Evolutionary conservation across 1,140 invertebrate species (phyloP).

Genomic region (Ganaspis sp.): DNA sequence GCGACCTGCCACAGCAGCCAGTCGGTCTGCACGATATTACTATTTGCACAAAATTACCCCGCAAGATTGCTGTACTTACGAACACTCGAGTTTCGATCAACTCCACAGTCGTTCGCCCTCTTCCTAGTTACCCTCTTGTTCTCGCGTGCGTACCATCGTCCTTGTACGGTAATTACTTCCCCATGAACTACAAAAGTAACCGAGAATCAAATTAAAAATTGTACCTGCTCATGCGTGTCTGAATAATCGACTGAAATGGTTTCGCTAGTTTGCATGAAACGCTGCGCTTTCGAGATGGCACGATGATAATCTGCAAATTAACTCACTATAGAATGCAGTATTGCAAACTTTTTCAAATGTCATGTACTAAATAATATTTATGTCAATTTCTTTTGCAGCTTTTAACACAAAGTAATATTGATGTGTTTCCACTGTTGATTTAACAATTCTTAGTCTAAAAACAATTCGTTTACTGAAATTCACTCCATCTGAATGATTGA

Average conservation of each 20-base stretch:
- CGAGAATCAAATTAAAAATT: constrained; percentile 30
- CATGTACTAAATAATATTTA: background rate
- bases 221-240: constrained; percentile 28
- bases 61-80: constrained; percentile 47
- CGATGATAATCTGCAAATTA: constrained; percentile 23
- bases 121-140: constrained; percentile 21
- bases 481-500: too few species aligned
- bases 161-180: constrained; percentile 26
- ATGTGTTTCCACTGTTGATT: too few species aligned
- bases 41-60: constrained; percentile 50
- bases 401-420: too few species aligned
- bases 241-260: constrained; percentile 22
- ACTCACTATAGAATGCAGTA: constrained; percentile 10
- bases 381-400: background rate
- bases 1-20: background rate
- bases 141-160: constrained; percentile 29
- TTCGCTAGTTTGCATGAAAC: constrained; percentile 23
- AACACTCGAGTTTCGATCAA: constrained; percentile 44
- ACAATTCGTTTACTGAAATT: too few species aligned
- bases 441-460: too few species aligned
- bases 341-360: background rate
- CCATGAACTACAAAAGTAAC: constrained; percentile 26
- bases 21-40: constrained; percentile 41
- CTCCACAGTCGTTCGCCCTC: background rate
- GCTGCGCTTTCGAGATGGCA: constrained; percentile 20